Evolutionary conservation across 2,113 vertebrate species (phyloP), one percentile per base, ranked within the genome.

Genomic region (Passer montanus): DNA sequence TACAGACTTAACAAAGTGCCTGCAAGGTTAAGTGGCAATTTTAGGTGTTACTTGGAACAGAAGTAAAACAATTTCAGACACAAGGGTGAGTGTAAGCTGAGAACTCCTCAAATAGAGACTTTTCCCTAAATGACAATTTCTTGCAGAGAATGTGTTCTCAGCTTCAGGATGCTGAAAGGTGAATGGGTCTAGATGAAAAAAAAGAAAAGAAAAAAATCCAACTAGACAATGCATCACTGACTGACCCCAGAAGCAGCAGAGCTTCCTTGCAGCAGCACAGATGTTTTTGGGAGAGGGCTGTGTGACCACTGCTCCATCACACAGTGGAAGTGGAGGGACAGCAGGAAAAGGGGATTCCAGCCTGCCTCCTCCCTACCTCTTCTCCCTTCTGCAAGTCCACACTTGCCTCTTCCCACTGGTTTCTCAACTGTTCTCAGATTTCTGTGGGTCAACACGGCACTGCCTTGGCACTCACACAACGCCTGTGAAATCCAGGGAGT

Each of bases 21-120:
- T 90, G 86, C 83, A 43, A 96, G 92, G 93, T 95, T 96, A 93
- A 96, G 76, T 76, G 94, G 83, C 88, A 89, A 90, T 92, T 95
- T 88, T 84, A 94, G 93, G 91, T 95, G 89, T 90, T 92, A 76
- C 91, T 93, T 63, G 47, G 49, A 94, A 84, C 74, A 89, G 76
- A 79, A 83, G 79, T 86, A 85, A 82, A 95, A 94, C 92, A 88
- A 93, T 96, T 93, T 90, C 87, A 94, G 76, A 69, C 81, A 66
- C 17, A 47, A 81, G 75, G 53, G 60, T 53, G 74, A 94, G 46
- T 2, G 31, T 78, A 92, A 95, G 23, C 62, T 53, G 68, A 94
- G 76, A 94, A 83, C 81, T 93, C 67, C 63, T 46, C 37, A 7
- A 72, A 78, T 69, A 64, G 41, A 77, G 83, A 47, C 83, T 95